Percentiles rank a stretch among this genome's conserved stretches.
phyloP scores from a whole-genome alignment of 2,113 vertebrate genomes.

The Megaleporinus macrocephalus region DNA sequence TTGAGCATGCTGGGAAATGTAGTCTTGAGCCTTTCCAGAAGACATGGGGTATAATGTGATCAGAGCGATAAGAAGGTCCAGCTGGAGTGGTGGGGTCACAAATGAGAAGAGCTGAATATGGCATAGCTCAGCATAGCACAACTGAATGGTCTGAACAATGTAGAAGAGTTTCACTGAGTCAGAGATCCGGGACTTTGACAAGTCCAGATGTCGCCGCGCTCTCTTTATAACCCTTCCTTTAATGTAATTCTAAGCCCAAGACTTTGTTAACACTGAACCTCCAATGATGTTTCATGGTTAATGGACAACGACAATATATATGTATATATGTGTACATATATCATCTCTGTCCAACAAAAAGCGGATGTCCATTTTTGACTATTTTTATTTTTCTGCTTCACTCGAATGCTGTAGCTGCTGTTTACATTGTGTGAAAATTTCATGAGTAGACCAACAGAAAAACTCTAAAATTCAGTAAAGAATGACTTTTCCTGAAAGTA shows the following conservation, averaged over 20 bases:
- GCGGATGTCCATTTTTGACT: no score
- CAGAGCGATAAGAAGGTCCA: constrained; percentile 44
- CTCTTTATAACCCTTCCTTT: neutral
- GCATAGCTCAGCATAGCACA: neutral
- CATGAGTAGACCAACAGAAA: no score
- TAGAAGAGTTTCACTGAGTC: neutral
- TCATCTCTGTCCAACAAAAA: no score
- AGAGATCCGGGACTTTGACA: neutral
- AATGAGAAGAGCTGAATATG: neutral
- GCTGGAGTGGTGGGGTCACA: neutral
- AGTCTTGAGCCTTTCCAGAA: constrained; percentile 27
- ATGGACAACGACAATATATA: no score
- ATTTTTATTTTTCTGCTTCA: no score
- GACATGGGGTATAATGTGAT: constrained; percentile 58
- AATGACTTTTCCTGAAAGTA: no score
- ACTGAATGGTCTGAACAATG: neutral
- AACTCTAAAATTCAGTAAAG: no score
- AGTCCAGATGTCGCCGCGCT: neutral
- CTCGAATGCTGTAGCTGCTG: no score
- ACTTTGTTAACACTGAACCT: no score
- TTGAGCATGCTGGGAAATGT: constrained; percentile 63
- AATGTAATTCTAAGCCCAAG: neutral
- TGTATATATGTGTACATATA: no score
- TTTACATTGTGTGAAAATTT: no score
- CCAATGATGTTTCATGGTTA: no score